These are phyloP conservation scores for Pemphredon lugubris DNA, from an alignment of 2,888 invertebrate species.

Conservation along the genomic window DNA sequence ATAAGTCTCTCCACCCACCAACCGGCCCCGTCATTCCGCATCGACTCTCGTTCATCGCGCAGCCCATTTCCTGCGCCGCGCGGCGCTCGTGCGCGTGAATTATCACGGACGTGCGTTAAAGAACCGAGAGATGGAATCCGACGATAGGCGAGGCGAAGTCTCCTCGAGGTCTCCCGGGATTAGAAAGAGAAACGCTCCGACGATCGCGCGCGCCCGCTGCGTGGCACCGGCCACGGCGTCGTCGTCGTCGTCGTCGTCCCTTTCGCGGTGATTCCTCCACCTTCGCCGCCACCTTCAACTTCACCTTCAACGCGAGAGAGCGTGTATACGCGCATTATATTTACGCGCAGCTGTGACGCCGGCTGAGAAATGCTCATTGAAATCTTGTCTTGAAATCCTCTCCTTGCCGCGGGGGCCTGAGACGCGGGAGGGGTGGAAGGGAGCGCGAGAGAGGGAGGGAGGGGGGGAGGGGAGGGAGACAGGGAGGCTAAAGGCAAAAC, in stretches of 20 bases:
- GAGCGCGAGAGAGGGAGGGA: background rate
- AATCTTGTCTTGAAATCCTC: conserved; percentile 64
- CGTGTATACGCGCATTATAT: conserved; percentile 48
- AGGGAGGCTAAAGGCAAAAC: conserved; percentile 58
- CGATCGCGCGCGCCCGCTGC: conserved; percentile 11
- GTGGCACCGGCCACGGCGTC: conserved; percentile 7
- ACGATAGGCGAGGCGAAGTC: conserved; percentile 44
- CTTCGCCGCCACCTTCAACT: background rate
- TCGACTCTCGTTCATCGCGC: conserved; percentile 49
- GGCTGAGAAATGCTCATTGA: conserved; percentile 72
- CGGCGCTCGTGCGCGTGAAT: conserved; percentile 41
- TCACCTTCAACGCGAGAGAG: conserved; percentile 13
- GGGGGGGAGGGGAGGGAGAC: conserved; percentile 10
- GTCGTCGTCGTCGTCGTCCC: conserved; percentile 10
- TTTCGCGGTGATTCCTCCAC: background rate
- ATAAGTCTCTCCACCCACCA: conserved; percentile 35
- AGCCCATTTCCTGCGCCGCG: conserved; percentile 39
- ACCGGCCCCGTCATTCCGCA: conserved; percentile 37
- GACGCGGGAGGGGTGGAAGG: conserved; percentile 5
- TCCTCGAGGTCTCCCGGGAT: conserved; percentile 24
- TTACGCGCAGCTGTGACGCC: conserved; percentile 56
- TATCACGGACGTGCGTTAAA: conserved; percentile 52
- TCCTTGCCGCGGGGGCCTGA: conserved; percentile 19
- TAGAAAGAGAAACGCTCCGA: conserved; percentile 33
- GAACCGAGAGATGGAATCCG: conserved; percentile 55